Base-by-base conservation (phyloP, 2,113 vertebrate species). In the Prunella fulvescens region DNA sequence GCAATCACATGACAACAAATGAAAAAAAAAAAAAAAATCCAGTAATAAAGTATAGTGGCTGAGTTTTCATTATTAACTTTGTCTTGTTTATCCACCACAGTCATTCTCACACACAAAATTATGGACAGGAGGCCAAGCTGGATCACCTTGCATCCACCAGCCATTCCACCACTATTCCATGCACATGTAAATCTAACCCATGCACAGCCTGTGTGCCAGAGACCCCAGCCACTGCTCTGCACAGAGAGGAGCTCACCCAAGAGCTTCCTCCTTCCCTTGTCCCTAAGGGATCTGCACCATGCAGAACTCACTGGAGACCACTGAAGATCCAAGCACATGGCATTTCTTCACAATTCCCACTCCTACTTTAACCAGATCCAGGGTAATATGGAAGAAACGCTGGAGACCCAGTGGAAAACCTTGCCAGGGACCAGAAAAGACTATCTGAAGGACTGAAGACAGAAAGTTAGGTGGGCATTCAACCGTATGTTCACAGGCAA, bases 181-280 rank as follows among this genome's bases (percentile, higher is more conserved):
- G 26, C 53, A 67, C n/a, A 22, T 0, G 0, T 31, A 57, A 37
- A 76, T 19, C 37, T 61, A 76, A 87, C 3, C 8, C 12, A 64
- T 0, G 0, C 7, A 60, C 12, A 51, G 17, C 8, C 12, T 26
- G 15, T 0, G 1, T 31, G n/a, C 11, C 31, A 78, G 29, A 80
- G 57, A 57, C 4, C 3, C 39, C 71, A 47, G 12, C 1, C 72
- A 66, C 14, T 16, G 42, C 11, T 28, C 53, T 25, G 31, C 31
- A 74, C 16, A 76, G 26, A 50, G 12, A 31, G 26, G 9, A 57
- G 51, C 19, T 60, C 37, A 40, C 5, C 13, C 17, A 83, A 73
- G 45, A 73, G 31, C 31, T 23, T 56, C 35, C 64, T 31, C 24
- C 23, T 45, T 80, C 33, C 33, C 12, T 40, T 16, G 7, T 40